Evolutionary conservation across 1,140 invertebrate species (phyloP).

Genomic region (Achroia grisella): DNA sequence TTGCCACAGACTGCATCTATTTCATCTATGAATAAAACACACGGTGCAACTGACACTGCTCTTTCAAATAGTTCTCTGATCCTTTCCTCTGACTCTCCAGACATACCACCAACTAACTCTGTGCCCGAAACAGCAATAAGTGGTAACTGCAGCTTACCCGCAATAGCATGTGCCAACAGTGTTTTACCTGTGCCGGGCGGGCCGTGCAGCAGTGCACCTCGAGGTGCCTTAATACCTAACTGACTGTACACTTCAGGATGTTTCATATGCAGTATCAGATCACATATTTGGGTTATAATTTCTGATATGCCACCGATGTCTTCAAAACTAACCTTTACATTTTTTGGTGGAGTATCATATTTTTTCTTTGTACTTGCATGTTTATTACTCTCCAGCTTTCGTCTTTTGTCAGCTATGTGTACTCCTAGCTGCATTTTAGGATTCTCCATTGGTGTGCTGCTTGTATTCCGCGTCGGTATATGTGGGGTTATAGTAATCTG

Average conservation of each 20-base stretch:
- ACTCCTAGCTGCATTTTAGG: conserved; percentile 35
- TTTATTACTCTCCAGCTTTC: conserved; percentile 45
- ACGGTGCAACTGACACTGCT: conserved; percentile 82
- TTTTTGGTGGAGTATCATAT: conserved; percentile 44
- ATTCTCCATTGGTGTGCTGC: conserved; percentile 36
- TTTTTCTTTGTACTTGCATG: conserved; percentile 44
- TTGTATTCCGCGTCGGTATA: conserved; percentile 46
- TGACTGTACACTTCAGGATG: conserved; percentile 88
- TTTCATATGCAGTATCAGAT: conserved; percentile 87
- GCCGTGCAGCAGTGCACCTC: conserved; percentile 91
- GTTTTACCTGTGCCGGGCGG: no score
- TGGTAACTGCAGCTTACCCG: conserved; percentile 82
- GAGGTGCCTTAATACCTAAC: conserved; percentile 86
- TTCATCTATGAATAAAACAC: conserved; percentile 95
- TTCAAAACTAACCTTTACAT: conserved; percentile 77
- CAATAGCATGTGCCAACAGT: conserved; percentile 92
- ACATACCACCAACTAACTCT: conserved; percentile 94
- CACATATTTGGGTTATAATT: conserved; percentile 84
- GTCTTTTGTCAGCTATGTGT: conserved; percentile 42
- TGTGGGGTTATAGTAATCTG: conserved; percentile 68
- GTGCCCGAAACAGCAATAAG: conserved; percentile 91
- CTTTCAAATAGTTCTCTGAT: conserved; percentile 93
- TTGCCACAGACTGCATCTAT: conserved; percentile 93
- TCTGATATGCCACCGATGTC: conserved; percentile 85
- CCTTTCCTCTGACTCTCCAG: conserved; percentile 95